phyloP scores from a whole-genome alignment of 2,888 invertebrate species.

The Agrilus mali region DNA sequence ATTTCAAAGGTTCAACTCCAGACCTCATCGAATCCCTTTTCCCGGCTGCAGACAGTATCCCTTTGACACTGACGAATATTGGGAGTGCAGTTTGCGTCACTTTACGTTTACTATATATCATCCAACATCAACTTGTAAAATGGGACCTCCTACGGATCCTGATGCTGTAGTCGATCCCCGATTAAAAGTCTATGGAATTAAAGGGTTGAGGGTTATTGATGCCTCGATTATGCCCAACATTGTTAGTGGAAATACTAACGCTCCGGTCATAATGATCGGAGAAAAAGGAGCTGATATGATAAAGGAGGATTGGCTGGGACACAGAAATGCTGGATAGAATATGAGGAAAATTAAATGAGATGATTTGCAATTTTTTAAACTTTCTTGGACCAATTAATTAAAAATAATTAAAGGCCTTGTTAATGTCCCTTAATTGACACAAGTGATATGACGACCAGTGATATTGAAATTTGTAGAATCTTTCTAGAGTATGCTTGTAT shows the following conservation, averaged over 20 bases:
- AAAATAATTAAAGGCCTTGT: too few species aligned
- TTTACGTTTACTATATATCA: slow-evolving; percentile 74
- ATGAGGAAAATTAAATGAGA: too few species aligned
- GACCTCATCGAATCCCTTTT: slow-evolving; percentile 65
- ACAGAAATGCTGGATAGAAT: too few species aligned
- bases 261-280: slow-evolving; percentile 81
- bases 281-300: slow-evolving; percentile 84
- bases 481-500: too few species aligned
- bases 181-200: slow-evolving; percentile 64
- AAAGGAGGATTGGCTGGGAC: slow-evolving; percentile 61
- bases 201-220: slow-evolving; percentile 66
- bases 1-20: slow-evolving; percentile 68
- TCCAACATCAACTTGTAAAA: slow-evolving; percentile 74
- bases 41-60: slow-evolving; percentile 67
- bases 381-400: too few species aligned
- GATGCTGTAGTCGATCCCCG: slow-evolving; percentile 71
- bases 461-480: too few species aligned
- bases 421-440: too few species aligned
- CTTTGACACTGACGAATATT: slow-evolving; percentile 69
- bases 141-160: slow-evolving; percentile 67
- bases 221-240: slow-evolving; percentile 84
- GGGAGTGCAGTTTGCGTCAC: slow-evolving; percentile 75
- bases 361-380: too few species aligned
- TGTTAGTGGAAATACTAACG: slow-evolving; percentile 82
- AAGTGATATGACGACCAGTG: too few species aligned